Conservation (phyloP, 2,888 invertebrate species). For the Nephrocerus scutellatus region DNA sequence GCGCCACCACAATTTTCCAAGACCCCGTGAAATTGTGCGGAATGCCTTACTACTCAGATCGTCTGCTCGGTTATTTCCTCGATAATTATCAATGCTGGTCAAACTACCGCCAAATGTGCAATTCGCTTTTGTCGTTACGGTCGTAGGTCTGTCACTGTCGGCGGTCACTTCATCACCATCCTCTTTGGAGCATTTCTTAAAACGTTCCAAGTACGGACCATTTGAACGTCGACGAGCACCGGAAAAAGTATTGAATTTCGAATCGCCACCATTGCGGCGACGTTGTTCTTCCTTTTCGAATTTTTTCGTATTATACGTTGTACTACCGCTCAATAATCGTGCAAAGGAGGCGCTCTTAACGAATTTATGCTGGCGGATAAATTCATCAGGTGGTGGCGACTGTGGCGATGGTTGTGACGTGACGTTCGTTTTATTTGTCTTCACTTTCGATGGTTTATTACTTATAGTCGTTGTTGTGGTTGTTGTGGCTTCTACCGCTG, state of each 20-base stretch:
- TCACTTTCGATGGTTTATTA: conserved; percentile 11
- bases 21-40: conserved; percentile 61
- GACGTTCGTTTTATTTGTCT: not conserved
- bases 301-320: conserved; percentile 46
- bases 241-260: conserved; percentile 41
- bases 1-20: conserved; percentile 66
- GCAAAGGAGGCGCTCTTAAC: conserved; percentile 45
- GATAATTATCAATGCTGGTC: conserved; percentile 19
- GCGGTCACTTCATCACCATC: conserved; percentile 31
- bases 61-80: conserved; percentile 32
- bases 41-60: conserved; percentile 65
- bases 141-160: not conserved
- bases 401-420: conserved; percentile 13
- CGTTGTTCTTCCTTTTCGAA: conserved; percentile 39
- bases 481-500: conserved; percentile 13
- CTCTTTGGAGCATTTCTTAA: conserved; percentile 42
- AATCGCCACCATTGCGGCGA: conserved; percentile 25
- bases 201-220: conserved; percentile 39
- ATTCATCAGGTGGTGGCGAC: conserved; percentile 18
- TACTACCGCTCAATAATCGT: conserved; percentile 43
- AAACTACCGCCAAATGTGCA: conserved; percentile 12
- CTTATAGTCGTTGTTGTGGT: not conserved
- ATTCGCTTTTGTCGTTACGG: conserved; percentile 17
- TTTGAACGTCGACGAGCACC: conserved; percentile 32
- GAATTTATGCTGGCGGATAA: conserved; percentile 35